phyloP scores from a whole-genome alignment of 2,113 vertebrate species.

The Sylvia atricapilla region DNA sequence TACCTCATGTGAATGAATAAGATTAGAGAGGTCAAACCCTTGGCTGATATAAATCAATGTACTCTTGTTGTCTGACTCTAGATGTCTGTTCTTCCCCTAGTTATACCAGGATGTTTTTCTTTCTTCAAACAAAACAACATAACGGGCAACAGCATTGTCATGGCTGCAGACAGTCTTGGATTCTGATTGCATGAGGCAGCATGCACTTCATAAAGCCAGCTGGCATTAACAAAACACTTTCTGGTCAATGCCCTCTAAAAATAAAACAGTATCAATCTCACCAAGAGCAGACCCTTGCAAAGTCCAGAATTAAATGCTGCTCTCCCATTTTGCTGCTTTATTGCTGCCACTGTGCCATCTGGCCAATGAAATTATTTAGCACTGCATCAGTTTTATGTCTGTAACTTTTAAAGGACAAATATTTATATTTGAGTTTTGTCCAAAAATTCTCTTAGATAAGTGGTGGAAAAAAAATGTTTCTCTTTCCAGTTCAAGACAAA shows the following conservation, averaged over 20 bases:
- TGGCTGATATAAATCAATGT: background rate
- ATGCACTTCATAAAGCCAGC: constrained; percentile 37
- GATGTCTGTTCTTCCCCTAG: background rate
- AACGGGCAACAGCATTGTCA: background rate
- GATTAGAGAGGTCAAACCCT: background rate
- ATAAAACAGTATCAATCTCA: constrained; percentile 43
- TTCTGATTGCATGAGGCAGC: constrained; percentile 21
- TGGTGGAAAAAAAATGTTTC: background rate
- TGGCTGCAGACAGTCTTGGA: background rate
- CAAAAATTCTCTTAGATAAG: constrained; percentile 18
- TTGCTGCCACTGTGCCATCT: background rate
- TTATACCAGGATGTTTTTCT: background rate
- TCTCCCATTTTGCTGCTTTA: constrained; percentile 1
- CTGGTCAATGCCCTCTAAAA: constrained; percentile 60
- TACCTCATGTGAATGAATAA: background rate
- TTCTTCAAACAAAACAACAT: background rate
- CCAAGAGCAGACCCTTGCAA: background rate
- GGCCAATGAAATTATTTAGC: background rate
- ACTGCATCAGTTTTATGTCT: constrained; percentile 12
- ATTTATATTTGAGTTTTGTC: constrained; percentile 24
- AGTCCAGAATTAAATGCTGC: constrained; percentile 9
- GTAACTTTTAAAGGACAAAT: constrained; percentile 22
- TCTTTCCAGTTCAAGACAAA: background rate
- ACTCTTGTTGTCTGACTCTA: background rate
- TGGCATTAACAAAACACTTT: constrained; percentile 44